Conservation (phyloP, 2,797 vertebrate genomes). For the Argyrosomus regius region DNA sequence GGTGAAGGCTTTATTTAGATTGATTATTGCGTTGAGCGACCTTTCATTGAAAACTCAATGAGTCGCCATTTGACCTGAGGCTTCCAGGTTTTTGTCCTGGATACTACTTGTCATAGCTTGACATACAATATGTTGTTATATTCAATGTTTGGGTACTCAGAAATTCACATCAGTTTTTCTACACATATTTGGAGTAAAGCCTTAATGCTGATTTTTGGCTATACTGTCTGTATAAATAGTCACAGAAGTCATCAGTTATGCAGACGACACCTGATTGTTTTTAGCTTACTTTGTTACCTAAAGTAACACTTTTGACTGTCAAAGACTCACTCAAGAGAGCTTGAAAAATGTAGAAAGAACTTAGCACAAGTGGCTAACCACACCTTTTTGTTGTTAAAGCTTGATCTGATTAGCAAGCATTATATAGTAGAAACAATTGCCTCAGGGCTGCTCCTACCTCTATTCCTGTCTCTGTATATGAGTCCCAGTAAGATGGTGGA, state of each 20-base stretch:
- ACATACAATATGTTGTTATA: too few relatives aligned
- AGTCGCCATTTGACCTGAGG: too few relatives aligned
- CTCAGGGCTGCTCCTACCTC: conserved; percentile 36
- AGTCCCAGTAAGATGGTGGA: conserved; percentile 67
- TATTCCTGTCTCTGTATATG: conserved; percentile 52
- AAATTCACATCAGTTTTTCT: neutral
- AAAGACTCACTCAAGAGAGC: neutral
- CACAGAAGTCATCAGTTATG: neutral
- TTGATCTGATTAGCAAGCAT: too few relatives aligned
- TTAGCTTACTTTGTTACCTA: neutral
- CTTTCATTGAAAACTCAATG: too few relatives aligned
- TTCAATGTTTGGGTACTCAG: too few relatives aligned
- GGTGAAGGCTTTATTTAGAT: neutral
- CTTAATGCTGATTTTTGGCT: neutral
- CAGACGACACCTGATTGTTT: neutral
- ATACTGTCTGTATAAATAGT: neutral
- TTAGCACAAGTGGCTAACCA: too few relatives aligned
- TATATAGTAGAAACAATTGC: too few relatives aligned
- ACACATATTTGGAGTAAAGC: neutral
- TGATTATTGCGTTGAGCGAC: neutral
- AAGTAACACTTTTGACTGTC: neutral
- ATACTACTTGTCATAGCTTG: too few relatives aligned
- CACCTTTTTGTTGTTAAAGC: neutral
- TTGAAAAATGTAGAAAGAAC: neutral
- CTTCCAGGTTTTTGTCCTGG: too few relatives aligned